Conservation (phyloP, 2,888 invertebrate genomes). For the Lacanobia oleracea region DNA sequence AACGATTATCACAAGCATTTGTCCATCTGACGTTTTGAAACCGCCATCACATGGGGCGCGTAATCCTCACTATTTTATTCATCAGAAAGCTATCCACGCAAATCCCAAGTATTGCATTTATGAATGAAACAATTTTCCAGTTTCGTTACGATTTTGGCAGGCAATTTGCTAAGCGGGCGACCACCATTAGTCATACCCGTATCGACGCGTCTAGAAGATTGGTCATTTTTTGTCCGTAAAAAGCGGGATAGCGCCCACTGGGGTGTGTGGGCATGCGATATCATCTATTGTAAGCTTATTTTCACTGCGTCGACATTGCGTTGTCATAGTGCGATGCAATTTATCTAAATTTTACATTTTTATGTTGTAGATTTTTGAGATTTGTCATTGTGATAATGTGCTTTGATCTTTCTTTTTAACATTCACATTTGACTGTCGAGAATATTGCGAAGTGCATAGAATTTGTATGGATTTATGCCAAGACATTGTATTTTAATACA, state of each 20-base stretch:
- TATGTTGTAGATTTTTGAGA: conserved; percentile 55
- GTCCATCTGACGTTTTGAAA: conserved; percentile 73
- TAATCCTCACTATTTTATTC: conserved; percentile 85
- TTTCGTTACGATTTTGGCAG: conserved; percentile 84
- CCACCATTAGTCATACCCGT: conserved; percentile 87
- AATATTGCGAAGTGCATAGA: conserved; percentile 12
- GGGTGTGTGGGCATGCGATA: conserved; percentile 75
- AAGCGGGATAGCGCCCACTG: conserved; percentile 77
- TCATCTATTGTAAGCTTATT: conserved; percentile 70
- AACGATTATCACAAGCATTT: conserved; percentile 76
- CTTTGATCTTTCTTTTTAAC: conserved; percentile 46
- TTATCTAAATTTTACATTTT: conserved; percentile 62
- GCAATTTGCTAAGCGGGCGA: conserved; percentile 86
- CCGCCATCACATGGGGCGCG: conserved; percentile 77
- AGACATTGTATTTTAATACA: conserved; percentile 29
- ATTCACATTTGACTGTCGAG: not conserved
- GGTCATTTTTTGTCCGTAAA: conserved; percentile 86
- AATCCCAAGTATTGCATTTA: conserved; percentile 86
- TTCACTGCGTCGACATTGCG: conserved; percentile 62
- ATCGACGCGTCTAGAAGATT: conserved; percentile 84
- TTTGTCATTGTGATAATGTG: conserved; percentile 61
- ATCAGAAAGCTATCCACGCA: conserved; percentile 81
- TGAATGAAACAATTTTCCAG: conserved; percentile 90
- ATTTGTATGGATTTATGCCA: conserved; percentile 38
- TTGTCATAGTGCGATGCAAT: conserved; percentile 65